Base-by-base conservation (phyloP, 2,888 invertebrate genomes). In the Chrysopilus asiliformis region DNA sequence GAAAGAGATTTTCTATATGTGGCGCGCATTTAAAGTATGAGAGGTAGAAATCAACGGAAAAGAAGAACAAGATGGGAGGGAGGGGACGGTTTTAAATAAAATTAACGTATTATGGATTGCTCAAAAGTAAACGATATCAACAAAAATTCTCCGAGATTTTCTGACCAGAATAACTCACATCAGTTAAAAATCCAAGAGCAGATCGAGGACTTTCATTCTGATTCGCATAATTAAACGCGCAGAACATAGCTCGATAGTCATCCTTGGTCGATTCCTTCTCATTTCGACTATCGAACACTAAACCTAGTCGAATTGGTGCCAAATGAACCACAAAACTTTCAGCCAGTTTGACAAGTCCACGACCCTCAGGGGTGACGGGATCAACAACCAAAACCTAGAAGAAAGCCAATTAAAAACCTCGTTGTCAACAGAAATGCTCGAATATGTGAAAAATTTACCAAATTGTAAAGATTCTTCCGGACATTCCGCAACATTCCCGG, bases 401-500 rank as follows among this genome's bases (percentile, higher is more conserved):
- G 46, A 19, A n/a, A n/a, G n/a, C n/a, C n/a, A 24, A 6, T 9
- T 7, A 24, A 9, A 24, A 33, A 22, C 10, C 3, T 12, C n/a
- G 3, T 22, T 3, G 2, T 32, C 20, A 16, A 19, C 8, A 16
- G 30, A 5, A 18, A 7, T 10, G 32, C 4, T 7, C 12, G 12
- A 32, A 18, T n/a, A 19, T 10, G 19, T 18, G 15, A 30, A 7
- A 8, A 14, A 12, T 29, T 5, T 56, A 79, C 83, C 56, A 86
- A 70, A 63, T 86, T 85, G 50, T 84, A 86, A 16, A 94, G 70
- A 64, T 91, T 90, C 49, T 83, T 76, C 40, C 84, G 71, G 49
- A 89, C 71, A 55, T 85, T 86, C 44, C 97, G 69, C 42, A 98
- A 66, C 93, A 97, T 95, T 37, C 97, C 97, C 1, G 95, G 95